Evolutionary conservation across 1,140 invertebrate genomes (phyloP), one percentile per base, ranked within the genome.

Genomic region (Diachasma alloeum): DNA sequence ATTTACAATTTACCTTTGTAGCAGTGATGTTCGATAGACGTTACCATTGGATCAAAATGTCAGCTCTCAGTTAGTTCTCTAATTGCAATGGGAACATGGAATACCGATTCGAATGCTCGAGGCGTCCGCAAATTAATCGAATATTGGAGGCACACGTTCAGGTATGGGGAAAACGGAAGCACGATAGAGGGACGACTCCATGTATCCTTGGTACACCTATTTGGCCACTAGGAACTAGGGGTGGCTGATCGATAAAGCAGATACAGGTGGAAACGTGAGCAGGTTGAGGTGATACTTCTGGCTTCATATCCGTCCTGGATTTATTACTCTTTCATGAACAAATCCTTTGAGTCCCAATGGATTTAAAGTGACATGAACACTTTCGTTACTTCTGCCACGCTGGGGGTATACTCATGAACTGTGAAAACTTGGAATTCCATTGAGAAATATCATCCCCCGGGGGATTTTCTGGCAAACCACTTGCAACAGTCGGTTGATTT

Each of bases 71-170:
- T 56, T 56, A 56, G 48, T 26, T 63, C 59, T 63, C 59, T 63
- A 63, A 63, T 63, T 63, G 59, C 59, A 63, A 63, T 10, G 59
- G 59, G 59, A 63, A 63, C 22, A 63, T 56, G 48, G 19, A 56
- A 56, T 56, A 22, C 19, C 59, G 24, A 63, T 26, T 63, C 59
- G 59, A 63, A 63, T 63, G 59, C 59, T 31, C 59, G 59, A 63
- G 59, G 59, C 59, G 59, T 63, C 59, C 59, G 59, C 59, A 63
- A 26, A 63, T 63, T 63, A 63, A 63, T 63, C 59, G 59, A 63
- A 63, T 63, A 63, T 63, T 63, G 59, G 59, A 63, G 24, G 22
- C 24, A 4, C 59, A 63, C 59, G 24, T 24, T 63, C n/a, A 19
- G 48, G 48, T 56, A 56, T 63, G 19, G 59, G 59, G 6, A 26